These are phyloP conservation scores for Falco punctatus DNA, from an alignment of 2,113 vertebrate species.

Conservation along the genomic window DNA sequence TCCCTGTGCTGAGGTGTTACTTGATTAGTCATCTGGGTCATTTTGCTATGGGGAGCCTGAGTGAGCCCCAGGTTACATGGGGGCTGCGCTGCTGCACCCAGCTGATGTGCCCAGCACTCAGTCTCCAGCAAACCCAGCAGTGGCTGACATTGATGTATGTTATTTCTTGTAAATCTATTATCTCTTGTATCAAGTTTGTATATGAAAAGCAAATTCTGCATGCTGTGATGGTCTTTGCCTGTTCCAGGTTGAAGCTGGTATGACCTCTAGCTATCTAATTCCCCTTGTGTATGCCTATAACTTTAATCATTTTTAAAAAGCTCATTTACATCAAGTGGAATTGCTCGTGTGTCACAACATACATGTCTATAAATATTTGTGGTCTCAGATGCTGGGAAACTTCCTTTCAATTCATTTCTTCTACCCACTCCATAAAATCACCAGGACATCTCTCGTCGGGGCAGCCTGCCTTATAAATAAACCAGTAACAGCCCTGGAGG, in stretches of 20 bases:
- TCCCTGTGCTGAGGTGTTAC: background rate
- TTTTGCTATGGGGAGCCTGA: background rate
- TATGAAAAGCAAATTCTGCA: background rate
- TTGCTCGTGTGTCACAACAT: background rate
- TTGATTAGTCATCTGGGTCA: background rate
- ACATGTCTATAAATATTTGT: background rate
- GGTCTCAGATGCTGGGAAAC: background rate
- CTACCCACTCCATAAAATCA: background rate
- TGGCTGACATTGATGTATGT: background rate
- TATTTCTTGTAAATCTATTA: background rate
- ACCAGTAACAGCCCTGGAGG: background rate
- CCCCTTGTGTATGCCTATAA: background rate
- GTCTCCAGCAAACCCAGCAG: background rate
- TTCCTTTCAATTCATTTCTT: background rate
- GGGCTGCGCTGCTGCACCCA: background rate
- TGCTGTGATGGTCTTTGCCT: background rate
- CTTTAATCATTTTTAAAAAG: background rate
- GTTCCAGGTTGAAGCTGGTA: background rate
- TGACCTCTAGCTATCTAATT: background rate
- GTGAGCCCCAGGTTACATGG: fast-evolving
- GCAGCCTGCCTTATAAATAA: background rate
- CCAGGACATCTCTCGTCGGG: background rate
- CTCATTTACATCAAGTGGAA: background rate
- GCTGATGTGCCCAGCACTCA: fast-evolving
- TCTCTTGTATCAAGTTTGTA: background rate